Evolutionary conservation across 2,797 vertebrate genomes (phyloP).

Genomic region (Hybognathus amarus): DNA sequence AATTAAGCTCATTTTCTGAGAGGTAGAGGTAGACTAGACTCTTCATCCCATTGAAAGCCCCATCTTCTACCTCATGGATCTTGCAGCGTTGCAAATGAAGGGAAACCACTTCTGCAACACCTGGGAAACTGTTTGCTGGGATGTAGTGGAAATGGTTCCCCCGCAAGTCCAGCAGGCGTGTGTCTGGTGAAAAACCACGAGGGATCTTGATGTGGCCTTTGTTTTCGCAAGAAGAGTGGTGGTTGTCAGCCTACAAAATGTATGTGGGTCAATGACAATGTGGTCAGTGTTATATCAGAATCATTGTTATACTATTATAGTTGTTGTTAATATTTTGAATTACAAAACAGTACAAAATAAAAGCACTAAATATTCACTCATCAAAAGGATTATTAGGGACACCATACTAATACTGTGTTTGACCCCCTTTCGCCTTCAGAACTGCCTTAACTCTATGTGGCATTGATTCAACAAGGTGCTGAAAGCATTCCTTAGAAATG

Average conservation of each 20-base stretch:
- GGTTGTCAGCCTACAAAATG: slow-evolving; percentile 68
- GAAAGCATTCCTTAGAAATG: too few species aligned
- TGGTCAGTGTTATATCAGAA: background rate
- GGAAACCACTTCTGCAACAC: slow-evolving; percentile 82
- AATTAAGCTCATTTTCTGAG: slow-evolving; percentile 83
- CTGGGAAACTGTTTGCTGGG: slow-evolving; percentile 80
- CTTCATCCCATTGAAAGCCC: slow-evolving; percentile 85
- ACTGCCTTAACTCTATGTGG: too few species aligned
- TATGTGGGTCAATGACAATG: background rate
- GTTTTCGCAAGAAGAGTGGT: slow-evolving; percentile 85
- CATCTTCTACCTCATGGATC: slow-evolving; percentile 76
- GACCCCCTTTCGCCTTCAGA: too few species aligned
- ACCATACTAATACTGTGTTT: too few species aligned
- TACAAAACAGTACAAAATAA: too few species aligned
- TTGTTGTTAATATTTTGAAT: background rate
- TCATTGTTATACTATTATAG: too few species aligned
- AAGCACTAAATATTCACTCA: too few species aligned
- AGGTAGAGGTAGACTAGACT: slow-evolving; percentile 93
- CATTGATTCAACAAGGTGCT: too few species aligned
- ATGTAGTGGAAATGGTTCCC: slow-evolving; percentile 83
- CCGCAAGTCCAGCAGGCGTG: slow-evolving; percentile 85
- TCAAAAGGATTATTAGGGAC: too few species aligned
- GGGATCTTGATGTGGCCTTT: slow-evolving; percentile 83
- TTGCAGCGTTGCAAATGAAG: slow-evolving; percentile 90
- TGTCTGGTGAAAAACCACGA: slow-evolving; percentile 82